phyloP scores from a whole-genome alignment of 2,888 invertebrate genomes.

The Xanthorhoe designata region DNA sequence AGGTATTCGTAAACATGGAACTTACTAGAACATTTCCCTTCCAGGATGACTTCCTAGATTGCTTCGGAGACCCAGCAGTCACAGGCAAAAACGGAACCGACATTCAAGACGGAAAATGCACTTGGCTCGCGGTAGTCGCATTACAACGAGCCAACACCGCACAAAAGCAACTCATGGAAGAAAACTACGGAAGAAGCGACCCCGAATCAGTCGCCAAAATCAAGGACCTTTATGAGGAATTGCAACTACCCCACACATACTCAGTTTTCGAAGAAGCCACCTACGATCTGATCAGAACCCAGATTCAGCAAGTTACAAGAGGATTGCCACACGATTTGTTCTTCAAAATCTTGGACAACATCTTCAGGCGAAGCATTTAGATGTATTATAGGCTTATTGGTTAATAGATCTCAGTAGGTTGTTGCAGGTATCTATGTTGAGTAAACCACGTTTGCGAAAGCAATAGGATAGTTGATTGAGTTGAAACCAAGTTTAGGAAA shows the following conservation, averaged over 20 bases:
- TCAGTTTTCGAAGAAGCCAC: conserved; percentile 93
- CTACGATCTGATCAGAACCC: conserved; percentile 92
- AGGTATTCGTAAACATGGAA: not conserved
- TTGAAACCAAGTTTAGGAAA: not conserved
- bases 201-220: conserved; percentile 88
- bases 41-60: conserved; percentile 95
- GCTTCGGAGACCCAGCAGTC: conserved; percentile 93
- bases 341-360: conserved; percentile 92
- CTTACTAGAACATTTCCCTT: conserved; percentile 43
- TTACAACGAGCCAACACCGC: conserved; percentile 90
- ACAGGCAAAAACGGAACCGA: conserved; percentile 97
- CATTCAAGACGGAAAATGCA: conserved; percentile 98
- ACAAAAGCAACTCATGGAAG: conserved; percentile 90
- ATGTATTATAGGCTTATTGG: conserved; percentile 26
- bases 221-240: conserved; percentile 91
- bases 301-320: conserved; percentile 93
- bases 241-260: conserved; percentile 91
- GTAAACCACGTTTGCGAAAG: conserved; percentile 8
- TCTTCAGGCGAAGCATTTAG: conserved; percentile 90
- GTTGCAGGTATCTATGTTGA: conserved; percentile 40
- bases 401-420: conserved; percentile 42
- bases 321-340: conserved; percentile 93
- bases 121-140: conserved; percentile 97
- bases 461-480: not conserved
- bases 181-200: conserved; percentile 91